These are phyloP conservation scores for Nannobrachium achirus DNA, from an alignment of 2,113 vertebrate genomes.

Conservation along the genomic window DNA sequence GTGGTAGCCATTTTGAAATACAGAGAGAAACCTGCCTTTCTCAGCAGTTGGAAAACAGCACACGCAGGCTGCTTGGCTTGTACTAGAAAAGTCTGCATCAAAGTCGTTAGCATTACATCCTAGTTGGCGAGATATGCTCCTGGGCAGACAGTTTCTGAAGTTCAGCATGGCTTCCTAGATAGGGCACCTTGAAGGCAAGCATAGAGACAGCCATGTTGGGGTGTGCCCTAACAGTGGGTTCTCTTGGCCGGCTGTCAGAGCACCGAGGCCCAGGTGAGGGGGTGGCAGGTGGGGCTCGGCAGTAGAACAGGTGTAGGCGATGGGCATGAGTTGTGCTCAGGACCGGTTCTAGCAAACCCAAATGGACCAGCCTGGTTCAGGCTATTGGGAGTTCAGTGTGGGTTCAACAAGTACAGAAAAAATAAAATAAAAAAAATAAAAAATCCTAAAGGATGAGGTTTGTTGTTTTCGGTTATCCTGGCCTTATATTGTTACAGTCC, in stretches of 20 bases:
- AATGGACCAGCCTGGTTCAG: conserved; percentile 13
- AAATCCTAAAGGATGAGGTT: neutral
- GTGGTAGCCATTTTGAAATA: neutral
- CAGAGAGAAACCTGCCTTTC: neutral
- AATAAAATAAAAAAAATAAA: neutral
- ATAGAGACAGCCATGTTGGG: conserved; percentile 27
- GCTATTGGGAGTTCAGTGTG: conserved; percentile 24
- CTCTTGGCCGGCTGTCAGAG: conserved; percentile 11
- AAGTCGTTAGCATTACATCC: neutral
- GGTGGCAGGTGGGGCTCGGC: conserved; percentile 3
- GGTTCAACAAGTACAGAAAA: conserved; percentile 14
- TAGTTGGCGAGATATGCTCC: neutral
- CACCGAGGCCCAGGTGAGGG: conserved; percentile 4
- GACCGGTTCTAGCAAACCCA: neutral
- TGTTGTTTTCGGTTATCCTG: no score
- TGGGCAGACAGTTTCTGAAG: conserved; percentile 31
- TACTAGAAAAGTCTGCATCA: neutral
- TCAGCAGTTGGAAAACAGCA: neutral
- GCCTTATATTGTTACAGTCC: no score
- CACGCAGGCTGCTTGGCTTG: neutral
- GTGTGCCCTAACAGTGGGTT: conserved; percentile 30
- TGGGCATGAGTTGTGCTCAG: conserved; percentile 23
- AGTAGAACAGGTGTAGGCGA: conserved; percentile 25
- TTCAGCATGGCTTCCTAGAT: conserved; percentile 60
- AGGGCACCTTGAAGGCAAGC: conserved; percentile 31